Evolutionary conservation across 2,797 vertebrate genomes (phyloP), one percentile per base, ranked within the genome.

Genomic region (Danio aesculapii): DNA sequence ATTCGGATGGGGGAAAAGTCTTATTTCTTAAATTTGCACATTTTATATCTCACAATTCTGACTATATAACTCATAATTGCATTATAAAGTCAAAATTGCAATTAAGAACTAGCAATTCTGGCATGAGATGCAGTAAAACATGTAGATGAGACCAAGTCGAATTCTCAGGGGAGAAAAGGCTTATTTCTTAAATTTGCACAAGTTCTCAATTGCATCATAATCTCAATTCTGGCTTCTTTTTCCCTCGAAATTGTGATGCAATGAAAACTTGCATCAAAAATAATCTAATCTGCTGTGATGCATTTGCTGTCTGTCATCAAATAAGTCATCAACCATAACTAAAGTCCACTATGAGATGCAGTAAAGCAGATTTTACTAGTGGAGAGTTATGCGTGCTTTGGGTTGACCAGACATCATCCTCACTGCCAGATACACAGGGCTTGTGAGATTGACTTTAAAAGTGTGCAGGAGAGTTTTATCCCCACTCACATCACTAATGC

Each of bases 351-450:
- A 13, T 64, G 16, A 44, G 41, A 7, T n/a, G n/a, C 5, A 59
- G 5, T 21, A 6, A 3, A 41, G 12, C 59, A 9, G 12, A 12
- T 12, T 5, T 17, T 87, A 90, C 49, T 86, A 92, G 69, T 57
- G 78, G 76, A 95, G n/a, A 7, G 91, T 91, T 74, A 89, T 88
- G 17, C 83, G 81, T 61, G 85, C 92, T 82, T 93, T 93, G 10
- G 93, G 90, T 16, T 90, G 81, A n/a, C 92, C 93, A 49, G 93
- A 91, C 88, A 94, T 90, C 92, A 95, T 94, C 83, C 94, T 92
- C 64, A 94, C 91, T 13, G 91, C 94, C 49, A 94, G 71, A 79
- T 91, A 90, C 46, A 94, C 91, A 2, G 93, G 94, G 82, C 92
- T 89, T 16, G 84, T 90, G 61, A 93, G 88, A 53, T 80, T 81